Base-by-base conservation (phyloP, 2,888 invertebrate genomes). In the Scaptodrosophila latifasciaeformis region DNA sequence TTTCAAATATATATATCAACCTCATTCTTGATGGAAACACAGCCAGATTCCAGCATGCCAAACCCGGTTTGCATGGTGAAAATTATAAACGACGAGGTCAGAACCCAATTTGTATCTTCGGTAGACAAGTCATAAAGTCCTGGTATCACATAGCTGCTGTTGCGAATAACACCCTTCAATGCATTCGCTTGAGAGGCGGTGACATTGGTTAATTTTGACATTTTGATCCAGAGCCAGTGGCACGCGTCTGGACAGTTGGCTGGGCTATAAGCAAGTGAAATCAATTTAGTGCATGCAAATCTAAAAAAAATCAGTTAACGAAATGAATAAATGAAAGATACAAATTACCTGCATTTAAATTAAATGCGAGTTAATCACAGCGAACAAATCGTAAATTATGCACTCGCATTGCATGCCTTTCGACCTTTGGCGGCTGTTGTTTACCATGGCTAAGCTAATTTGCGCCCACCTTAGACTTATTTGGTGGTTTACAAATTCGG, bases 41-140 rank as follows among this genome's bases (percentile, higher is more conserved):
- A 95, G 1, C 97, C 97, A 0, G 96, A 95, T 84, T 97, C 97
- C 67, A 97, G 86, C 91, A 97, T 93, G 0, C 96, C 96, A 80
- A 97, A 97, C 17, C 97, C 96, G 61, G 96, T 95, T 88, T 96
- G 96, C 96, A 96, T 96, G 1, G 96, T 96, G 84, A 96, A 95
- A 65, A 96, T 94, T 77, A 96, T 95, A 83, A 96, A 96, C 0
- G 95, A 92, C 47, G 93, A 93, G 0, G 95, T 94, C 50, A 96
- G 88, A 45, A 96, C 93, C 96, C 96, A 96, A 71, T 93, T 93
- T 9, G 94, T 92, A 82, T 96, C 96, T 82, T 94, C 95, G 5
- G 90, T 89, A 57, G 90, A 91, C 27, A 93, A 89, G 76, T 90
- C 88, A 74, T 89, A 93, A 12, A 90, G 87, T 43, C 91, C 91